Percentiles rank a stretch among this genome's conserved stretches.
Evolutionary conservation across 2,113 vertebrate genomes (phyloP).

Genomic region (Lepisosteus oculatus): DNA sequence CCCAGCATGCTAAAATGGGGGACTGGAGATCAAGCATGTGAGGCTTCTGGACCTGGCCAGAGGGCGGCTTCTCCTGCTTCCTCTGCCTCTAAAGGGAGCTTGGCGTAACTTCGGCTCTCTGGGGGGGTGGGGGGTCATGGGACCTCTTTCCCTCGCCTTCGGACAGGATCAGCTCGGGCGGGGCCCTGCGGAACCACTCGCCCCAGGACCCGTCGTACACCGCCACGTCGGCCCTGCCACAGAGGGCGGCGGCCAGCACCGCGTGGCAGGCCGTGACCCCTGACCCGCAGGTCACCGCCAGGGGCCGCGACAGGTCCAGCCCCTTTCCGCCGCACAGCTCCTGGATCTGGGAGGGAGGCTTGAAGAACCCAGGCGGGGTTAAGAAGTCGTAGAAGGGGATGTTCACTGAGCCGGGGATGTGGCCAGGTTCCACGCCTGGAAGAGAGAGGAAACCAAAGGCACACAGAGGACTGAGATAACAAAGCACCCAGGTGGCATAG

Average conservation of each 20-base stretch:
- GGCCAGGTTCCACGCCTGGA: conserved; percentile 82
- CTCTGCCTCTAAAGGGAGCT: too few relatives aligned
- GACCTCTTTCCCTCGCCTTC: conserved; percentile 60
- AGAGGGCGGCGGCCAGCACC: conserved; percentile 79
- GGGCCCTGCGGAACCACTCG: conserved; percentile 86
- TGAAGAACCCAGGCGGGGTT: conserved; percentile 73
- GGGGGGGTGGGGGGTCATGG: too few relatives aligned
- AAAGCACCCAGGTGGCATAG: too few relatives aligned
- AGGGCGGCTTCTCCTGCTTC: too few relatives aligned
- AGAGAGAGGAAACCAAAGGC: neutral
- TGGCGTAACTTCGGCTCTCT: too few relatives aligned
- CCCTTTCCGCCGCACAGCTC: conserved; percentile 70
- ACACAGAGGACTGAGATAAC: too few relatives aligned
- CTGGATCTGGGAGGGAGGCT: conserved; percentile 66
- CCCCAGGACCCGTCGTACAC: conserved; percentile 90
- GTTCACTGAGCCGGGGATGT: conserved; percentile 77
- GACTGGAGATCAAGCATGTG: too few relatives aligned
- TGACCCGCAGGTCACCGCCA: conserved; percentile 84
- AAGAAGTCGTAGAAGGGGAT: conserved; percentile 85
- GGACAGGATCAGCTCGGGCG: conserved; percentile 77
- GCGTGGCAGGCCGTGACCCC: conserved; percentile 89
- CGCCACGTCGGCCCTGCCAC: conserved; percentile 73
- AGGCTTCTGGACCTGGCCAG: too few relatives aligned
- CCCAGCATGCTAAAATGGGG: too few relatives aligned
- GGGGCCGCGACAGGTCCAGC: conserved; percentile 68